Conservation (phyloP, 2,888 invertebrate species). For the Drosophila cracens region DNA sequence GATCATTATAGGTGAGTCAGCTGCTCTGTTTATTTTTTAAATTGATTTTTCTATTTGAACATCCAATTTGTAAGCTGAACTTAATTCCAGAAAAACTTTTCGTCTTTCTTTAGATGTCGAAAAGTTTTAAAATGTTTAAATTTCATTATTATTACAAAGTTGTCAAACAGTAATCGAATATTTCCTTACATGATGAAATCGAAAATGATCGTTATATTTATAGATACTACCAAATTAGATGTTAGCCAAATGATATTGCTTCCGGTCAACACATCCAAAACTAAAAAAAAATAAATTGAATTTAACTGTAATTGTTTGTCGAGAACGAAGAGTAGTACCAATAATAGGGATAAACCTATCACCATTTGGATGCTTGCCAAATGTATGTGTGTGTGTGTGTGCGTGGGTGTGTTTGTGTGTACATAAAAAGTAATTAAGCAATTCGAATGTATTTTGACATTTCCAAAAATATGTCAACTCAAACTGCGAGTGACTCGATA, state of each 20-base stretch:
- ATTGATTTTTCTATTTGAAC: not conserved
- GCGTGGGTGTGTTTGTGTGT: slow-evolving; percentile 7
- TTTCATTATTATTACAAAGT: not conserved
- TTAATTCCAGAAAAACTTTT: not conserved
- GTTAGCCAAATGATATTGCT: not conserved
- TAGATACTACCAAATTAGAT: slow-evolving; percentile 3
- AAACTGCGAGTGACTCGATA: slow-evolving; percentile 37
- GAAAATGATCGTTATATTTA: slow-evolving; percentile 19
- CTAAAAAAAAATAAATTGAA: not conserved
- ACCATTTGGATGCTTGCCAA: slow-evolving; percentile 55
- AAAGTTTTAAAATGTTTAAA: not conserved
- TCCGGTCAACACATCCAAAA: slow-evolving; percentile 10
- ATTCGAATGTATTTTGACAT: slow-evolving; percentile 74
- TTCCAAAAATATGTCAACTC: slow-evolving; percentile 78
- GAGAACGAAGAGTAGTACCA: slow-evolving; percentile 16
- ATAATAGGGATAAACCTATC: slow-evolving; percentile 33
- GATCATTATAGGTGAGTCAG: not conserved
- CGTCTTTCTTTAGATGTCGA: not conserved
- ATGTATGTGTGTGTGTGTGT: slow-evolving; percentile 16
- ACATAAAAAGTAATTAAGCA: slow-evolving; percentile 77
- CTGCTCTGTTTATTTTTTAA: not conserved
- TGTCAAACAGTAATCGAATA: not conserved
- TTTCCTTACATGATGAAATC: slow-evolving; percentile 21
- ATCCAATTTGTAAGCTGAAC: not conserved
- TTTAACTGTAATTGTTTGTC: slow-evolving; percentile 25